Conservation (phyloP, 1,140 invertebrate species). For the Trachymyrmex septentrionalis region DNA sequence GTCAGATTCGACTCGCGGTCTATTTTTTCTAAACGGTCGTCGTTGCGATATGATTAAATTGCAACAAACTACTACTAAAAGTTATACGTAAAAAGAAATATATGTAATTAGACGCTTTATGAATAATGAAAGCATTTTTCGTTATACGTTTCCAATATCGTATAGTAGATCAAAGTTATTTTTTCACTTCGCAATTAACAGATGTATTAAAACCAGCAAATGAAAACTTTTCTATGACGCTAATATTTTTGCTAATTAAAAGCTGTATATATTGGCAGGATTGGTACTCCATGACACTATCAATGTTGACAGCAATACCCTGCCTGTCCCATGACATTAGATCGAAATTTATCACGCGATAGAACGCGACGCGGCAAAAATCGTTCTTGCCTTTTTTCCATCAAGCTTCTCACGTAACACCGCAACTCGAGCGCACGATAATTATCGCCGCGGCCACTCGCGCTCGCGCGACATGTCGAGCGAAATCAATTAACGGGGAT, state of each 20-base stretch:
- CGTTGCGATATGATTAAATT: slow-evolving; percentile 16
- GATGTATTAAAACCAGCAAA: background rate
- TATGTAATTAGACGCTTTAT: background rate
- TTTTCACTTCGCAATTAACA: background rate
- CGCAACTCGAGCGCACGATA: slow-evolving; percentile 70
- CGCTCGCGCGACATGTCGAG: slow-evolving; percentile 36
- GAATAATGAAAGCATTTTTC: background rate
- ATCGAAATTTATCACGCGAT: slow-evolving; percentile 64
- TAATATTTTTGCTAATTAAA: background rate
- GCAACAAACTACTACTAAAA: slow-evolving; percentile 18
- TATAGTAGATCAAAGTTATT: background rate
- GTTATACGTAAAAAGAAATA: slow-evolving; percentile 8
- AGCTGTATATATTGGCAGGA: background rate
- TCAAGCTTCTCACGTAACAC: slow-evolving; percentile 54
- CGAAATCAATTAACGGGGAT: slow-evolving; percentile 73
- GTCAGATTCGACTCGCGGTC: slow-evolving; percentile 75
- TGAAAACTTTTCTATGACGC: background rate
- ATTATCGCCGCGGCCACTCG: slow-evolving; percentile 68
- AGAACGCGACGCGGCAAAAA: slow-evolving; percentile 51
- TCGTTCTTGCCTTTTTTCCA: slow-evolving; percentile 61
- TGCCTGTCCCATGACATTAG: background rate
- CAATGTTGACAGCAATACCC: background rate
- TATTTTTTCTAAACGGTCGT: slow-evolving; percentile 63
- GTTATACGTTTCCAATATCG: background rate
- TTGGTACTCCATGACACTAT: slow-evolving; percentile 12